Conservation (phyloP, 2,888 invertebrate genomes). For the Rotaria sp. region DNA sequence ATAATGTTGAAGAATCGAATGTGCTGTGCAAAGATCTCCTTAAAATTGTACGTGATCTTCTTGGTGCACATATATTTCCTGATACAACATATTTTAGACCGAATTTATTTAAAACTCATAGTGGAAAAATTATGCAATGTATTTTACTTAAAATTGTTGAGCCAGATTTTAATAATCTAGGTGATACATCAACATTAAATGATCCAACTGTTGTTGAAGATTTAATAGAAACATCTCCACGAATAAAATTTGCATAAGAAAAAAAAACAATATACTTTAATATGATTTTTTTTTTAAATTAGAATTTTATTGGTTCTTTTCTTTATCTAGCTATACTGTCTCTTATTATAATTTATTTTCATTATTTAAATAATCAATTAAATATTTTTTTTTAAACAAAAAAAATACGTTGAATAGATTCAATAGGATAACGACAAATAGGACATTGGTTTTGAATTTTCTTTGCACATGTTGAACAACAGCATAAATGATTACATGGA, state of each 20-base stretch:
- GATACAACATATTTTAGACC: slow-evolving; percentile 46
- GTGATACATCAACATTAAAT: slow-evolving; percentile 53
- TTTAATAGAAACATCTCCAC: slow-evolving; percentile 45
- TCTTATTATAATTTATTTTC: too few relatives aligned
- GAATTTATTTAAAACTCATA: slow-evolving; percentile 57
- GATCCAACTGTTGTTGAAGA: slow-evolving; percentile 52
- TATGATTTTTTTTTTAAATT: not conserved
- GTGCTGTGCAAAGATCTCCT: not conserved
- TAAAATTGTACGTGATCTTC: slow-evolving; percentile 45
- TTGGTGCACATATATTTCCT: slow-evolving; percentile 58
- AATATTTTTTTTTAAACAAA: not conserved
- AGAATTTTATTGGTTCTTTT: not conserved
- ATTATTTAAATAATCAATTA: too few relatives aligned
- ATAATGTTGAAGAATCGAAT: not conserved
- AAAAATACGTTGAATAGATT: not conserved
- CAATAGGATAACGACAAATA: not conserved
- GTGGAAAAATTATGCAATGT: slow-evolving; percentile 59
- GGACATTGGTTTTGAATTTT: not conserved
- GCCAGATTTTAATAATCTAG: slow-evolving; percentile 49
- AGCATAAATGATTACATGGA: not conserved
- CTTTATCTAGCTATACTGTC: too few relatives aligned
- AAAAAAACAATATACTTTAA: too few relatives aligned
- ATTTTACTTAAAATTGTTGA: slow-evolving; percentile 57
- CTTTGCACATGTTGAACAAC: not conserved
- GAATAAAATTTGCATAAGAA: not conserved